Percentiles rank a stretch among this genome's conserved stretches.
phyloP scores from a whole-genome alignment of 2,113 vertebrate species.

The Chloropsis cyanopogon region DNA sequence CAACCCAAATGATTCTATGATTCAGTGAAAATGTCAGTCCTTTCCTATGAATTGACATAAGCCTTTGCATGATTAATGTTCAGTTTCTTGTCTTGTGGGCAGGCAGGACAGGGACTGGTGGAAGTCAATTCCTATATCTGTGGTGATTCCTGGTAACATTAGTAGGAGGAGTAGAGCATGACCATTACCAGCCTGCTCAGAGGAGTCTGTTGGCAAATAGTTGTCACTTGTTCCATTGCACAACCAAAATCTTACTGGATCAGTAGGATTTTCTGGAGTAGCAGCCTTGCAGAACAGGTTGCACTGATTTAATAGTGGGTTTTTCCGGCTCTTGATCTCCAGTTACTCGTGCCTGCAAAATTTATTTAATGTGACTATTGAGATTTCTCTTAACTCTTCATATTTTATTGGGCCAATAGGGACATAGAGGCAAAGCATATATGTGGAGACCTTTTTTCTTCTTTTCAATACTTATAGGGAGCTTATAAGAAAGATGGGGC shows the following conservation, averaged over 20 bases:
- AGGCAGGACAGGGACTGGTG: not conserved
- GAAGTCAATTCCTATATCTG: not conserved
- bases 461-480: not conserved
- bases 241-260: not conserved
- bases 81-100: not conserved
- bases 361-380: not conserved
- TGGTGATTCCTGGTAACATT: not conserved
- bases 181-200: not conserved
- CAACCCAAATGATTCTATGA: not conserved
- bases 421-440: not conserved
- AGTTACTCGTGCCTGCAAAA: not conserved
- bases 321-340: not conserved
- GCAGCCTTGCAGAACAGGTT: not conserved
- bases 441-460: not conserved
- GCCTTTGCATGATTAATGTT: not conserved
- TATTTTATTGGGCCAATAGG: not conserved
- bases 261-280: not conserved
- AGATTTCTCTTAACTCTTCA: not conserved
- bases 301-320: not conserved
- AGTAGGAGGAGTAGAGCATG: not conserved
- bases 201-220: not conserved
- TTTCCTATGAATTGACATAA: not conserved
- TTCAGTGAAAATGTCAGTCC: not conserved
- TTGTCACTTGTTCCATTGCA: not conserved
- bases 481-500: not conserved